Percentiles rank a stretch among this genome's conserved stretches.
phyloP scores from a whole-genome alignment of 1,140 invertebrate species.

The Drosophila nigrodunni region DNA sequence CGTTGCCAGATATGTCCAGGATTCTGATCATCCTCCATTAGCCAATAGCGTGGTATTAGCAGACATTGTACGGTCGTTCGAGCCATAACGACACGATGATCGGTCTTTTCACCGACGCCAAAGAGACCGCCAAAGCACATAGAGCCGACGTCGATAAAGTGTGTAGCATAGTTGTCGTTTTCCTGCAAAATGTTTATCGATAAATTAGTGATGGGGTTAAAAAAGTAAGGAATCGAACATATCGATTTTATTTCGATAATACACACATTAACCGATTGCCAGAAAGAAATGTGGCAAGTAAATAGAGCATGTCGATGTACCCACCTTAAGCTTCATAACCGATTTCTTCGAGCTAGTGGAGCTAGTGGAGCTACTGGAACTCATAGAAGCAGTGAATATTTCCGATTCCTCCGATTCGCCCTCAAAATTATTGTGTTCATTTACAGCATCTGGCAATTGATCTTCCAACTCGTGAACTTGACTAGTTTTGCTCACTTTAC shows the following conservation, averaged over 20 bases:
- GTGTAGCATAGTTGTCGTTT: slow-evolving; percentile 32
- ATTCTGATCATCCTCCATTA: slow-evolving; percentile 85
- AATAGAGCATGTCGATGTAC: neutral
- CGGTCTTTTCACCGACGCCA: slow-evolving; percentile 86
- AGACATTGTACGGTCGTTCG: slow-evolving; percentile 85
- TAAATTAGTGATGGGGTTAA: too few species aligned
- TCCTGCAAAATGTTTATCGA: neutral
- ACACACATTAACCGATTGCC: too few species aligned
- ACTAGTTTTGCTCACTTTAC: neutral
- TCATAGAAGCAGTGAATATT: slow-evolving; percentile 19
- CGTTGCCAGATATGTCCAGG: slow-evolving; percentile 87
- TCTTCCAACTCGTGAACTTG: neutral
- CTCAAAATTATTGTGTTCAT: neutral
- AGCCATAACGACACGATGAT: slow-evolving; percentile 86
- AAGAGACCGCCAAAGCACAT: slow-evolving; percentile 73
- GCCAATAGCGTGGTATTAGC: slow-evolving; percentile 86
- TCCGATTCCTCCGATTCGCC: slow-evolving; percentile 10
- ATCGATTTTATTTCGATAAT: too few species aligned
- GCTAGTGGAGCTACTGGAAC: neutral
- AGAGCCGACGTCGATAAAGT: slow-evolving; percentile 78
- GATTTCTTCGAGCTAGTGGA: neutral
- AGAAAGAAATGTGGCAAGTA: too few species aligned
- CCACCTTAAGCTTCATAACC: neutral
- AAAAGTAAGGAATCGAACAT: too few species aligned
- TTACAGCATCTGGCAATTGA: neutral